phyloP scores from a whole-genome alignment of 2,888 invertebrate genomes.

The Drosophila maculinotata region DNA sequence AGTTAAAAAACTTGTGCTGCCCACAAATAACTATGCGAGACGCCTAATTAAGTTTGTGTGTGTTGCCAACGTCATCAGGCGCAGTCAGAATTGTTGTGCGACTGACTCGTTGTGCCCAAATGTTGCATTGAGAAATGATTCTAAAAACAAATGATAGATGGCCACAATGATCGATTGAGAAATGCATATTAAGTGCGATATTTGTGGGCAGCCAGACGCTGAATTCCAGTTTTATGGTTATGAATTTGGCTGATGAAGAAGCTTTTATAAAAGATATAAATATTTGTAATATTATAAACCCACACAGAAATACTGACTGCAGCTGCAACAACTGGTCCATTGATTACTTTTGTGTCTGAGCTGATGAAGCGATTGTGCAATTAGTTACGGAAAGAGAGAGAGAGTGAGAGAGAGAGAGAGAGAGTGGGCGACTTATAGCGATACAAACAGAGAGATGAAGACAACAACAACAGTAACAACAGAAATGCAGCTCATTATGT shows the following conservation, averaged over 20 bases:
- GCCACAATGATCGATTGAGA: conserved; percentile 37
- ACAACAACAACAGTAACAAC: neutral
- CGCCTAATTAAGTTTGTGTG: conserved; percentile 63
- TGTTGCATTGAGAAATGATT: conserved; percentile 32
- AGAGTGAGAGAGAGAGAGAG: too few relatives aligned
- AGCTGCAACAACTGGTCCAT: conserved; percentile 38
- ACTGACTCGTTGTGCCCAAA: conserved; percentile 47
- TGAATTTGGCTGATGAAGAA: conserved; percentile 28
- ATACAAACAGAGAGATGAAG: neutral
- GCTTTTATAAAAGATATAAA: conserved; percentile 5
- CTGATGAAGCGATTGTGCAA: conserved; percentile 41
- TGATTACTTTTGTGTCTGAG: conserved; percentile 32
- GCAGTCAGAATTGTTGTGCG: conserved; percentile 2
- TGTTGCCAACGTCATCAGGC: conserved; percentile 41
- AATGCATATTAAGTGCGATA: conserved; percentile 22
- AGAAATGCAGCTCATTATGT: conserved; percentile 34
- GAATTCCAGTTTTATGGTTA: conserved; percentile 13
- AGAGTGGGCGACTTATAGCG: conserved; percentile 17
- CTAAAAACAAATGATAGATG: conserved; percentile 30
- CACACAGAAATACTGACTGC: conserved; percentile 14
- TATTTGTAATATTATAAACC: conserved; percentile 2
- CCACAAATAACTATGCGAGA: conserved; percentile 39
- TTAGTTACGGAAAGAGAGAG: conserved; percentile 19
- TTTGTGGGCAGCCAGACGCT: conserved; percentile 46
- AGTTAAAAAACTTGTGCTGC: conserved; percentile 19